A percentile compares a stretch with the other conserved stretches of the same genome.
phyloP scores from a whole-genome alignment of 2,113 vertebrate genomes.

The Microcebus ravelobensis region DNA sequence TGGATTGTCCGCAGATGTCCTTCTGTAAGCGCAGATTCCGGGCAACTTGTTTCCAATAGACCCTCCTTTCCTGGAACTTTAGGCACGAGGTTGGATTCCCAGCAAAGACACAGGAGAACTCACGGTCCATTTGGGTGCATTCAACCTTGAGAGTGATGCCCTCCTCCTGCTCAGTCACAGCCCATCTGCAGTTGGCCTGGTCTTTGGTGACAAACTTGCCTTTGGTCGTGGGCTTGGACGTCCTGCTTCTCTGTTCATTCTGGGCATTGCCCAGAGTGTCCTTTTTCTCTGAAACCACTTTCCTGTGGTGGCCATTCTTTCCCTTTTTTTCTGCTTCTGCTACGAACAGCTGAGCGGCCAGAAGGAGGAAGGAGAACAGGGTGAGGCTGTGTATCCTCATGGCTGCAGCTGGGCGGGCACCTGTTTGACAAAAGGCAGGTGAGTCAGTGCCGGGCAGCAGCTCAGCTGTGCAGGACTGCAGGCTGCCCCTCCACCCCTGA shows the following conservation, averaged over 20 bases:
- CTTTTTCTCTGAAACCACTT: neutral
- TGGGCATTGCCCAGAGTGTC: neutral
- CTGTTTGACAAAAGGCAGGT: constrained; percentile 69
- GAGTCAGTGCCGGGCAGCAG: neutral
- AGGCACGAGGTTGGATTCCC: constrained; percentile 88
- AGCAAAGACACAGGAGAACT: constrained; percentile 88
- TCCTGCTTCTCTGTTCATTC: constrained; percentile 46
- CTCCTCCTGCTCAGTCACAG: constrained; percentile 56
- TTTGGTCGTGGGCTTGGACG: constrained; percentile 72
- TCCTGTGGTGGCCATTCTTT: constrained; percentile 67
- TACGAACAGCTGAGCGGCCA: constrained; percentile 83
- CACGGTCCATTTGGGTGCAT: constrained; percentile 80
- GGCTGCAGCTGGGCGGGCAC: constrained; percentile 63
- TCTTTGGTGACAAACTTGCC: constrained; percentile 88
- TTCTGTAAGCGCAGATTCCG: constrained; percentile 88
- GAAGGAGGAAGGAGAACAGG: constrained; percentile 85
- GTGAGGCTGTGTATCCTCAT: constrained; percentile 84
- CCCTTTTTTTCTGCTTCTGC: constrained; percentile 81
- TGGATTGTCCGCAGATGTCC: constrained; percentile 86
- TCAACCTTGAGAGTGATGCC: constrained; percentile 77
- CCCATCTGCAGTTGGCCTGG: constrained; percentile 89
- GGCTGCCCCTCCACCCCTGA: neutral
- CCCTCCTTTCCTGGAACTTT: constrained; percentile 77
- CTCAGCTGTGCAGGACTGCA: neutral
- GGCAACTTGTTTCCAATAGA: constrained; percentile 93